phyloP scores from a whole-genome alignment of 92 coral and sea anemone species.

The Paramuricea clavata region DNA sequence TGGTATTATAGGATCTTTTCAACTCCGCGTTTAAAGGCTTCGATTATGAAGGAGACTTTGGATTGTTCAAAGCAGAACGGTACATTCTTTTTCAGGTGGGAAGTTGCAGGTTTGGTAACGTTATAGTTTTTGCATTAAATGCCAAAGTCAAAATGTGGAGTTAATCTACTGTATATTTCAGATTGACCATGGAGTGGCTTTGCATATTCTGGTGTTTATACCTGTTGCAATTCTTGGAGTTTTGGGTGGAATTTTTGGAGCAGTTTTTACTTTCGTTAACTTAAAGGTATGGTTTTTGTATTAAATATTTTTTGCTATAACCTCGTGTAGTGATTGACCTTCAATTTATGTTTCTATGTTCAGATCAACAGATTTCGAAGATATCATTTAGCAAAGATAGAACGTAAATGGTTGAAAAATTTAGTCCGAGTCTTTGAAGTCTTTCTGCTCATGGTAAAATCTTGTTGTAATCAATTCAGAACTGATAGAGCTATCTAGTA shows the following conservation, averaged over 20 bases:
- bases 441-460: slow-evolving; percentile 82
- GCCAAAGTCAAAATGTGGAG: not conserved
- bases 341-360: not conserved
- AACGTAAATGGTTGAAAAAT: slow-evolving; percentile 88
- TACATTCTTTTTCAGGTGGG: slow-evolving; percentile 93
- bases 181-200: slow-evolving; percentile 96
- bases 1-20: slow-evolving; percentile 81
- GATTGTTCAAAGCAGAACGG: slow-evolving; percentile 92
- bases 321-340: no score
- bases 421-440: slow-evolving; percentile 87
- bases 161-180: slow-evolving; percentile 42
- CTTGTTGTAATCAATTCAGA: no score
- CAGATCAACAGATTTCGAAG: slow-evolving; percentile 96
- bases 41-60: slow-evolving; percentile 94
- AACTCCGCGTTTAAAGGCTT: slow-evolving; percentile 99
- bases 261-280: slow-evolving; percentile 89
- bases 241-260: slow-evolving; percentile 93
- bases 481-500: no score
- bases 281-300: slow-evolving; percentile 74
- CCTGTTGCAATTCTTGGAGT: slow-evolving; percentile 91
- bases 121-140: no score
- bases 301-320: not conserved
- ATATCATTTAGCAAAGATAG: slow-evolving; percentile 79
- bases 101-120: no score
- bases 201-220: slow-evolving; percentile 91